These are phyloP conservation scores for Emmelina monodactyla DNA, from an alignment of 2,888 invertebrate species.

Conservation along the genomic window DNA sequence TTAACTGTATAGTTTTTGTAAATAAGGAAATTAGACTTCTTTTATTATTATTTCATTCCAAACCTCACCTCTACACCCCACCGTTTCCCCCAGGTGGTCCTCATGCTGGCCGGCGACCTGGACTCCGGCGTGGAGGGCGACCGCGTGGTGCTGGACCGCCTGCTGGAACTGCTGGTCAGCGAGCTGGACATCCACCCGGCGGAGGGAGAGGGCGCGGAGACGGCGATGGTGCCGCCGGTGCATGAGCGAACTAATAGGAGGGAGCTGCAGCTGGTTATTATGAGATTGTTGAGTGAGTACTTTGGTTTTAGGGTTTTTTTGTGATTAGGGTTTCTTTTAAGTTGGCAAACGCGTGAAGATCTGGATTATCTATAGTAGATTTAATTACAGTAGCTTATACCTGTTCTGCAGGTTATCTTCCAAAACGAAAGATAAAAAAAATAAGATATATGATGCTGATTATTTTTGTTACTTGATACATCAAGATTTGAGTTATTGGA, in stretches of 20 bases:
- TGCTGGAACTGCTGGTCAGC: constrained; percentile 76
- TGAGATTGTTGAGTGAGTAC: constrained; percentile 83
- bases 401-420: too few species aligned
- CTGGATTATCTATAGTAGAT: too few species aligned
- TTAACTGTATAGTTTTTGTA: too few species aligned
- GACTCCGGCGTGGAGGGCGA: constrained; percentile 86
- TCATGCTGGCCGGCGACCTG: constrained; percentile 89
- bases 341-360: too few species aligned
- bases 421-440: too few species aligned
- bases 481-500: too few species aligned
- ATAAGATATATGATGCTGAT: too few species aligned
- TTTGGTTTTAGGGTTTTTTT: too few species aligned
- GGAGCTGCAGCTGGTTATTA: constrained; percentile 88
- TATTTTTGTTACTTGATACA: too few species aligned
- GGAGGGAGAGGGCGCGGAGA: constrained; percentile 50
- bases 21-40: too few species aligned
- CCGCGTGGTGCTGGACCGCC: constrained; percentile 75
- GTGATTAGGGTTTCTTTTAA: too few species aligned
- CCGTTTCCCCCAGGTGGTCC: constrained; percentile 67
- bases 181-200: constrained; percentile 72
- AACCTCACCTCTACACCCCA: background rate
- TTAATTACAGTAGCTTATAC: too few species aligned
- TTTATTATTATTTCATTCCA: background rate
- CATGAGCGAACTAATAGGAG: constrained; percentile 74
- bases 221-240: constrained; percentile 51